Percentiles rank a stretch among this genome's conserved stretches.
Conservation (phyloP, 2,797 vertebrate genomes). For the Melanogrammus aeglefinus region DNA sequence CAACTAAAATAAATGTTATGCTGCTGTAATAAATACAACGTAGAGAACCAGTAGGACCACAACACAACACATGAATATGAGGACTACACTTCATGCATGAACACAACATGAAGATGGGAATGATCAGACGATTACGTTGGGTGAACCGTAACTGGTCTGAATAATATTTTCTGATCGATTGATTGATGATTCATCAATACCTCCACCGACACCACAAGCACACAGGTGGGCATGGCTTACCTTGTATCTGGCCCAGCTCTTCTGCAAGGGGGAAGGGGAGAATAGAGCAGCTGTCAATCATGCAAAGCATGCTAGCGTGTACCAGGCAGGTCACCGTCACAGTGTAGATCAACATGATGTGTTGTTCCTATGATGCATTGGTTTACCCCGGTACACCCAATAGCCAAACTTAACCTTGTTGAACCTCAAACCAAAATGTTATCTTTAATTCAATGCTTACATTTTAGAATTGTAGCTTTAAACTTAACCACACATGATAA, state of each 20-base stretch:
- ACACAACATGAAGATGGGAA: not conserved
- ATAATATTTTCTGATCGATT: not conserved
- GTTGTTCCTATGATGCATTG: not conserved
- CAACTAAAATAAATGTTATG: not conserved
- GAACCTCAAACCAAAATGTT: not conserved
- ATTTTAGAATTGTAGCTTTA: not conserved
- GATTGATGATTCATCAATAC: constrained; percentile 16
- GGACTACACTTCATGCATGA: not conserved
- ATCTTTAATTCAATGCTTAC: not conserved
- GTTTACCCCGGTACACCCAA: not conserved
- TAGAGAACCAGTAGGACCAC: not conserved
- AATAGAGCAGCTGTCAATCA: constrained; percentile 78
- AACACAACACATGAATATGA: not conserved
- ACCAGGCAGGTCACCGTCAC: constrained; percentile 27
- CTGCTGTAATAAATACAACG: not conserved
- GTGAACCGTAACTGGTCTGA: not conserved
- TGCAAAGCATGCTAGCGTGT: constrained; percentile 67
- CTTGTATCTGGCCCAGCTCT: constrained; percentile 74
- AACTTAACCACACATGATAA: not conserved
- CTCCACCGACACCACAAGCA: constrained; percentile 54
- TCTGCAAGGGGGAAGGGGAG: constrained; percentile 73
- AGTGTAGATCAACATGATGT: constrained; percentile 2
- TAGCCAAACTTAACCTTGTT: not conserved
- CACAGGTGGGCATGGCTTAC: constrained; percentile 68
- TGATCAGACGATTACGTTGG: not conserved